phyloP scores from a whole-genome alignment of 1,140 invertebrate species.

The Plectrocnemia conspersa region DNA sequence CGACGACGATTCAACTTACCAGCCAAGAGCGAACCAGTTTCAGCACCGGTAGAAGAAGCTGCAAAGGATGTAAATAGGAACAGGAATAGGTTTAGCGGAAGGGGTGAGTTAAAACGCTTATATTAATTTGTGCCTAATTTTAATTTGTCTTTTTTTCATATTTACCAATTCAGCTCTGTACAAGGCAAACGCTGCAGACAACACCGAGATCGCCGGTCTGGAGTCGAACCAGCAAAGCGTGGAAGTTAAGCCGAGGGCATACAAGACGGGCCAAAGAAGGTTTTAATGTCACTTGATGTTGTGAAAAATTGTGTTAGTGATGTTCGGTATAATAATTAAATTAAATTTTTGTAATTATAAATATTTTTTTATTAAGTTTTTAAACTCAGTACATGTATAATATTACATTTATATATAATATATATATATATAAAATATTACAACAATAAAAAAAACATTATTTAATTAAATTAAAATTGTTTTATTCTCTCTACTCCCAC shows the following conservation, averaged over 20 bases:
- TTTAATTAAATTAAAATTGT: too few species aligned
- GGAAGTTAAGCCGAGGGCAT: constrained; percentile 29
- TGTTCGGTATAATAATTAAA: too few species aligned
- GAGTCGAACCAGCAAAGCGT: constrained; percentile 31
- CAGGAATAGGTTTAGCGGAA: constrained; percentile 43
- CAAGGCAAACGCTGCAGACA: constrained; percentile 20
- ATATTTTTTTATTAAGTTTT: too few species aligned
- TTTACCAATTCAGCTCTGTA: constrained; percentile 28
- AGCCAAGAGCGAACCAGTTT: constrained; percentile 19
- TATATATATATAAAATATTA: too few species aligned
- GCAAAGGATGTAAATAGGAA: constrained; percentile 39
- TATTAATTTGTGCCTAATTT: constrained; percentile 2
- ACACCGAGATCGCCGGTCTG: constrained; percentile 27
- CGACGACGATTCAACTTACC: constrained; percentile 16
- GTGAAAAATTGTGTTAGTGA: too few species aligned
- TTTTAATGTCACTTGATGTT: too few species aligned
- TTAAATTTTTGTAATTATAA: too few species aligned
- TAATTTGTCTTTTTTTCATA: constrained; percentile 2
- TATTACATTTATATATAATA: too few species aligned
- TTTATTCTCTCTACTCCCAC: too few species aligned
- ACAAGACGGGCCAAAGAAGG: constrained; percentile 27
- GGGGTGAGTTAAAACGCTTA: constrained; percentile 41
- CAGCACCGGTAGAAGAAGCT: constrained; percentile 37
- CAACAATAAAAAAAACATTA: too few species aligned
- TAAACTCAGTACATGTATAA: too few species aligned